Percentiles rank a stretch among this genome's conserved stretches.
phyloP scores from a whole-genome alignment of 2,888 invertebrate genomes.

The Amaurobius ferox region DNA sequence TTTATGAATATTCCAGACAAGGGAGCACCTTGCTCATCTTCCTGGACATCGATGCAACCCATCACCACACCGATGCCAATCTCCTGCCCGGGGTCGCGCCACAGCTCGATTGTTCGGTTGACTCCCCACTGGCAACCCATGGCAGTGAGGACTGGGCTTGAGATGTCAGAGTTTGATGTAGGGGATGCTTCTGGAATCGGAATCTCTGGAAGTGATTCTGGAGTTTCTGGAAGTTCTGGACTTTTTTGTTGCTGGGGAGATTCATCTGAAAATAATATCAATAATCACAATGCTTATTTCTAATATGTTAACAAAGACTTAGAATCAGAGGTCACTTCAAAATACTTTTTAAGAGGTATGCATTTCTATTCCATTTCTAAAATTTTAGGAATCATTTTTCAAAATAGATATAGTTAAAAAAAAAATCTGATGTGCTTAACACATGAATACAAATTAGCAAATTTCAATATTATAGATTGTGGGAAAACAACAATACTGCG shows the following conservation, averaged over 20 bases:
- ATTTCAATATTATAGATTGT: no score
- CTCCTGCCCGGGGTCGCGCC: constrained; percentile 86
- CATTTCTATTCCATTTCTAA: no score
- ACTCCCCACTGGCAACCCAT: constrained; percentile 85
- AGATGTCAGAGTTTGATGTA: constrained; percentile 10
- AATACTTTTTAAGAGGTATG: background rate
- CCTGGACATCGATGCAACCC: constrained; percentile 85
- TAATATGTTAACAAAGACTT: no score
- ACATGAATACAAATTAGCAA: no score
- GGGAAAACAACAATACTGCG: no score
- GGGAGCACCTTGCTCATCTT: constrained; percentile 77
- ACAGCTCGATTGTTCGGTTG: constrained; percentile 85
- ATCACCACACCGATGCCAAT: constrained; percentile 98
- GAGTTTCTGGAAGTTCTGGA: constrained; percentile 53
- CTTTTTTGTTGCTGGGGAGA: constrained; percentile 56
- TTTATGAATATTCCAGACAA: constrained; percentile 98
- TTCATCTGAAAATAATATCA: constrained; percentile 41
- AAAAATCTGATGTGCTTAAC: no score
- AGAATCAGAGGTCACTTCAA: background rate
- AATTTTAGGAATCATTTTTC: no score
- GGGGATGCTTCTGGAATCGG: background rate
- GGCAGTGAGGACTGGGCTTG: constrained; percentile 30
- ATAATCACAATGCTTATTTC: no score
- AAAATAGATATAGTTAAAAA: no score
- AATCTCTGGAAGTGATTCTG: constrained; percentile 28